Base-by-base conservation (phyloP, 2,113 vertebrate genomes). In the Varanus komodoensis region DNA sequence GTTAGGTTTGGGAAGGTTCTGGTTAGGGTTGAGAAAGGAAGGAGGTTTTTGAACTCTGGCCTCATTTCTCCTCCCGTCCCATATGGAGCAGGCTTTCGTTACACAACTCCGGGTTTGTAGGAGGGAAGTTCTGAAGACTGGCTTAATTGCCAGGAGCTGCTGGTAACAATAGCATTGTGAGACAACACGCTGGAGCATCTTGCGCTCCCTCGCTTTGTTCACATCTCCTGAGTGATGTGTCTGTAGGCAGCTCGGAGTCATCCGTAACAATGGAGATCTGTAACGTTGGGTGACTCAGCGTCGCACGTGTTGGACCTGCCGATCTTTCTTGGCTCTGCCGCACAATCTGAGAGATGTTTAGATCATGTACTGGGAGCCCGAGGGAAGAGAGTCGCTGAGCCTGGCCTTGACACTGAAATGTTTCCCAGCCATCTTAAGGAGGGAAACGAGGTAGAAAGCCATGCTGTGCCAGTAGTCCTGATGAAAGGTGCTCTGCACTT, bases 231-330 rank as follows among this genome's bases (percentile, higher is more conserved):
- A 95, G 95, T 86, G 93, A 94, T 95, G 21, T 89, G 87, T 95
- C 95, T 96, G 96, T 96, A 96, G 96, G 96, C 96, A 95, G 96
- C 95, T 96, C 92, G 94, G 89, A 96, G 95, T 96, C 95, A 96
- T 75, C 93, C 91, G n/a, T 92, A 95, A 96, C 96, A 96, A 96
- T 85, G 94, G 91, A 95, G 95, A 95, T 95, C 95, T 91, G 92
- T 95, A 95, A 95, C 91, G 25, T 85, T 27, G 87, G 73, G 92
- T 96, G 96, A 96, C 91, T 96, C 96, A 96, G 94, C 95, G 93
- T 96, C 95, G 95, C 93, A 95, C 92, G 89, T 8, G 75, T 38
- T 0, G 94, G 95, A 94, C 92, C 95, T 92, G 0, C 94, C 96
- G 95, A 92, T 94, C 11, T 34, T 48, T 34, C 93, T 95, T 91